phyloP scores from a whole-genome alignment of 2,888 invertebrate species.

The Schizaphis graminum region DNA sequence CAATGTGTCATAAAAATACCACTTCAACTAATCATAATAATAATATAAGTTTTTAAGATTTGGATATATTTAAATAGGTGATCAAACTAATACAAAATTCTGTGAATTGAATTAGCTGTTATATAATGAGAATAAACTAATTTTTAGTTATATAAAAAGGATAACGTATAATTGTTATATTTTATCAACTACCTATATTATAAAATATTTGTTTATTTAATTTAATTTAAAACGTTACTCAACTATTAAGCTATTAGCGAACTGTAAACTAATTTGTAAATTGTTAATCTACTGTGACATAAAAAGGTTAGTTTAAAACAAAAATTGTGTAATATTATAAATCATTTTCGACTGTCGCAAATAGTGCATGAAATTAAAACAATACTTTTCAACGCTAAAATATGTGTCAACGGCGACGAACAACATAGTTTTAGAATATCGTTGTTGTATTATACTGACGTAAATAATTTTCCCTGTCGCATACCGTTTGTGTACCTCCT shows the following conservation, averaged over 20 bases:
- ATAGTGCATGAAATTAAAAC: constrained; percentile 52
- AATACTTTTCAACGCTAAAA: constrained; percentile 29
- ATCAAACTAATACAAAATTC: not conserved
- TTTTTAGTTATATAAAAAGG: not conserved
- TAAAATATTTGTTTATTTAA: not conserved
- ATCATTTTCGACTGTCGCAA: constrained; percentile 39
- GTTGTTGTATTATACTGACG: constrained; percentile 36
- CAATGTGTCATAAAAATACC: not conserved
- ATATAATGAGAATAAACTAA: not conserved
- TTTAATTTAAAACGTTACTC: not conserved
- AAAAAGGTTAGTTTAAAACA: not conserved
- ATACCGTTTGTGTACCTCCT: not conserved
- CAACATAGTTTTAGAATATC: constrained; percentile 39
- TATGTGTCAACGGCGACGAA: constrained; percentile 25
- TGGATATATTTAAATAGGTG: not conserved
- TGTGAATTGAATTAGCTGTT: constrained; percentile 1
- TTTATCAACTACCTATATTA: not conserved
- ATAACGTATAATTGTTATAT: not conserved
- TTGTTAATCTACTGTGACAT: constrained; percentile 30
- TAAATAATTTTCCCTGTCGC: constrained; percentile 10
- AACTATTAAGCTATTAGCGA: not conserved
- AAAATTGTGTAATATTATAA: constrained; percentile 25
- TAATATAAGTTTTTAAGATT: not conserved
- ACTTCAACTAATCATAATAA: not conserved
- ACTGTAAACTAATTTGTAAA: not conserved